Percentiles rank a stretch among this genome's conserved stretches.
Evolutionary conservation across 2,113 vertebrate species (phyloP).

Genomic region (Ancistrus triradiatus): DNA sequence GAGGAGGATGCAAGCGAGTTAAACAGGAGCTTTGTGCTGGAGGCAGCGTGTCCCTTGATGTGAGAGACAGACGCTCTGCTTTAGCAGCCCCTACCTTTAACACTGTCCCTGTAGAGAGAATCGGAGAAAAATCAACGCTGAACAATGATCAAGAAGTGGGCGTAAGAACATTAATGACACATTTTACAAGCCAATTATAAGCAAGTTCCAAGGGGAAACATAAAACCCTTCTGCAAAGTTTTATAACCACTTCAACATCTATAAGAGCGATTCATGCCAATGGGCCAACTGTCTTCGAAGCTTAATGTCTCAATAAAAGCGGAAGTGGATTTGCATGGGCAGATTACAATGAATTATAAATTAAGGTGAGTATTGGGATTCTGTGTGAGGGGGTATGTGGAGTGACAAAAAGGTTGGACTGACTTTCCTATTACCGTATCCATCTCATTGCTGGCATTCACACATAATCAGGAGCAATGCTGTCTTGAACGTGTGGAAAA

Average conservation of each 20-base stretch:
- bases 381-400: too few species aligned
- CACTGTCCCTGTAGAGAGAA: constrained; percentile 5
- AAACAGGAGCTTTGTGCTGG: constrained; percentile 31
- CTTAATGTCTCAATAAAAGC: constrained; percentile 17
- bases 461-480: too few species aligned
- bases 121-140: neutral
- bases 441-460: too few species aligned
- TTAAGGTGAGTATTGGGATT: neutral
- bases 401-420: too few species aligned
- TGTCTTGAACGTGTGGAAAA: too few species aligned
- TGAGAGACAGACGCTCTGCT: constrained; percentile 14
- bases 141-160: constrained; percentile 23
- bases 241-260: constrained; percentile 20
- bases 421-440: too few species aligned
- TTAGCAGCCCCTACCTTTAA: constrained; percentile 12
- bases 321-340: constrained; percentile 8
- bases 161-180: constrained; percentile 27
- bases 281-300: constrained; percentile 1
- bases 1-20: constrained; percentile 32
- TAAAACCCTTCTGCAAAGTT: constrained; percentile 13
- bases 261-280: neutral
- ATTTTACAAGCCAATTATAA: constrained; percentile 42
- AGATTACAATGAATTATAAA: constrained; percentile 12
- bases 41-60: constrained; percentile 20
- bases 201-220: constrained; percentile 23